These are phyloP conservation scores for Tetramorium parvispinum DNA, from an alignment of 1,140 invertebrate genomes.

Conservation along the genomic window DNA sequence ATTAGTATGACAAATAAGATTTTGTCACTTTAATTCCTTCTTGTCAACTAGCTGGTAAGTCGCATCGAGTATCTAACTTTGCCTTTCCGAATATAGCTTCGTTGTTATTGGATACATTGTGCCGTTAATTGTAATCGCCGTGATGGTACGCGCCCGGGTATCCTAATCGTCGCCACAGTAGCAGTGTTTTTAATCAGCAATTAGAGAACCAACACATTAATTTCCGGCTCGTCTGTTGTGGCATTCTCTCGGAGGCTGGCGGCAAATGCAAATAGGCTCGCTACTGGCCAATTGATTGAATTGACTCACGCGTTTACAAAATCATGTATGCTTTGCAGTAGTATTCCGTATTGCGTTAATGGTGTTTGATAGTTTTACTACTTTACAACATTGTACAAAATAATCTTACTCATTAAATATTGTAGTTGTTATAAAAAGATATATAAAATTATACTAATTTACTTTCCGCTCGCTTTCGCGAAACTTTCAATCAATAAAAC, in stretches of 20 bases:
- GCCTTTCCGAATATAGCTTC: neutral
- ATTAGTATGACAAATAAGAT: neutral
- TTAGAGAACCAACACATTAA: slow-evolving; percentile 85
- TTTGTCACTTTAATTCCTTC: neutral
- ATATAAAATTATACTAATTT: neutral
- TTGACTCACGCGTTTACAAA: slow-evolving; percentile 78
- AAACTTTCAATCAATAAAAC: too few species aligned
- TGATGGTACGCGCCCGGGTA: neutral
- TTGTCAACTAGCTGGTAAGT: neutral
- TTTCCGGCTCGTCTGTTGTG: slow-evolving; percentile 83
- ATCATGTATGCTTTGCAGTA: slow-evolving; percentile 25
- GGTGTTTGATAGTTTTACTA: neutral
- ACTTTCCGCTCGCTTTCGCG: too few species aligned
- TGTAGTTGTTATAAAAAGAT: neutral
- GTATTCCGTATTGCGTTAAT: neutral
- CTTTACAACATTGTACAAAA: neutral
- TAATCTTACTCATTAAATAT: neutral
- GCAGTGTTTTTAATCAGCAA: slow-evolving; percentile 85
- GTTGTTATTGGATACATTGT: neutral
- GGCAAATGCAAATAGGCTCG: slow-evolving; percentile 84
- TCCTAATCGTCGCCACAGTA: slow-evolving; percentile 11
- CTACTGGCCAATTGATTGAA: slow-evolving; percentile 84
- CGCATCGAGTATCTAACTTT: neutral
- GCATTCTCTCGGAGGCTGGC: slow-evolving; percentile 76
- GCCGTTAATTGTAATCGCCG: neutral